A percentile compares a stretch with the other conserved stretches of the same genome.
These are phyloP conservation scores for Nothobranchius kuhntae DNA, from an alignment of 2,113 vertebrate genomes.

Conservation along the genomic window DNA sequence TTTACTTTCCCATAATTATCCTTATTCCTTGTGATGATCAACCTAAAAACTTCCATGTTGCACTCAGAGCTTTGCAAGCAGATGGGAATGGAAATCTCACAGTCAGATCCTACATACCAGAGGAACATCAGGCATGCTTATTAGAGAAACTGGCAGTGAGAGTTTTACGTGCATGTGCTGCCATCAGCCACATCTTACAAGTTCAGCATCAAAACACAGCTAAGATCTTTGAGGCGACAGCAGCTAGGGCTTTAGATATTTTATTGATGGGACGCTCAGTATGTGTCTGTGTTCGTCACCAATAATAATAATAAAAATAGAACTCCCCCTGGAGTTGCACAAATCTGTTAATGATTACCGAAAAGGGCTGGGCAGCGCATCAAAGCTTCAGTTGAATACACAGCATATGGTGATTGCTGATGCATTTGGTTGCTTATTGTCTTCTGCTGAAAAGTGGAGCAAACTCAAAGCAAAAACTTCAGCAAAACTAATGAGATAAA, in stretches of 20 bases:
- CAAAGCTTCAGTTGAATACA: slow-evolving; percentile 30
- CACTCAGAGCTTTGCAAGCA: slow-evolving; percentile 32
- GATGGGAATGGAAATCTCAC: slow-evolving; percentile 46
- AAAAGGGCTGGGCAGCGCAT: slow-evolving; percentile 17
- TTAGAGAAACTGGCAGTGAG: slow-evolving; percentile 60
- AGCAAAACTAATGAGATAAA: slow-evolving; percentile 30
- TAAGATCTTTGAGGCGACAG: slow-evolving; percentile 58
- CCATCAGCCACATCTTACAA: slow-evolving; percentile 64
- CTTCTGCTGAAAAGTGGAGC: slow-evolving; percentile 20
- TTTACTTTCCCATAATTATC: not conserved
- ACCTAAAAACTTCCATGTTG: slow-evolving; percentile 2
- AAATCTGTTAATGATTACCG: slow-evolving; percentile 41
- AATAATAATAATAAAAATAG: slow-evolving; percentile 22
- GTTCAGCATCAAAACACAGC: slow-evolving; percentile 39
- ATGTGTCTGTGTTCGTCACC: slow-evolving; percentile 20
- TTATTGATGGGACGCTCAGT: slow-evolving; percentile 28
- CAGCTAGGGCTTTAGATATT: slow-evolving; percentile 37
- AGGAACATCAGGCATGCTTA: slow-evolving; percentile 53
- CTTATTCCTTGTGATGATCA: not conserved
- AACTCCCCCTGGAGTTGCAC: slow-evolving; percentile 28
- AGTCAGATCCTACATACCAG: slow-evolving; percentile 47
- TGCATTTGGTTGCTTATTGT: slow-evolving; percentile 37
- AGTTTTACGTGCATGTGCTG: slow-evolving; percentile 50
- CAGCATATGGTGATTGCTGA: slow-evolving; percentile 46
- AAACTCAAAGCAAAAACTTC: slow-evolving; percentile 8